Evolutionary conservation across 2,888 invertebrate genomes (phyloP).

Genomic region (Toxonevra muliebris): DNA sequence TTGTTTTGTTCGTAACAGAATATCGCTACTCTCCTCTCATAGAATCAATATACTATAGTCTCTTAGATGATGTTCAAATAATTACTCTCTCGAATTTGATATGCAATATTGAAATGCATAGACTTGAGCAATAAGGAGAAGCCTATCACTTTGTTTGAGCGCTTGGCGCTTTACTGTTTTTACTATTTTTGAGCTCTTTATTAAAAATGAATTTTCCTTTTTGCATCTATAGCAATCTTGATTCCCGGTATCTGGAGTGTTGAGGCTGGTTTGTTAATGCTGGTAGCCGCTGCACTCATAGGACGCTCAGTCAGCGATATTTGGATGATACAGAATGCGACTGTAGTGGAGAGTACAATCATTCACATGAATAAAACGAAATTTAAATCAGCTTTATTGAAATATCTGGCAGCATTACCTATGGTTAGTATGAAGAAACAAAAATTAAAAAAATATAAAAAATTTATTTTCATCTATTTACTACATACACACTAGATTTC

Average conservation of each 20-base stretch:
- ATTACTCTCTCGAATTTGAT: too few relatives aligned
- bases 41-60: too few relatives aligned
- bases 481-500: slow-evolving; percentile 75
- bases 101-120: too few relatives aligned
- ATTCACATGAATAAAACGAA: slow-evolving; percentile 84
- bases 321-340: slow-evolving; percentile 96
- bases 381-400: slow-evolving; percentile 79
- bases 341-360: slow-evolving; percentile 93
- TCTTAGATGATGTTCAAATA: too few relatives aligned
- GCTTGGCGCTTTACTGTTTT: slow-evolving; percentile 24
- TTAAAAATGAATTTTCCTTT: neutral
- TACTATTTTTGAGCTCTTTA: slow-evolving; percentile 3
- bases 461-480: slow-evolving; percentile 42
- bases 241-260: slow-evolving; percentile 81
- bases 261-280: slow-evolving; percentile 77
- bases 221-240: slow-evolving; percentile 69
- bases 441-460: slow-evolving; percentile 23
- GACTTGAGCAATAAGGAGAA: neutral
- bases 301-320: slow-evolving; percentile 94
- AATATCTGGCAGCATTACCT: slow-evolving; percentile 87
- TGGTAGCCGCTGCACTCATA: slow-evolving; percentile 84
- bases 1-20: too few relatives aligned
- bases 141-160: neutral
- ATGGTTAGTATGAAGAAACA: slow-evolving; percentile 70
- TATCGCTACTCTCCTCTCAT: too few relatives aligned